Conservation (phyloP, 2,797 vertebrate species). For the Danio aesculapii region DNA sequence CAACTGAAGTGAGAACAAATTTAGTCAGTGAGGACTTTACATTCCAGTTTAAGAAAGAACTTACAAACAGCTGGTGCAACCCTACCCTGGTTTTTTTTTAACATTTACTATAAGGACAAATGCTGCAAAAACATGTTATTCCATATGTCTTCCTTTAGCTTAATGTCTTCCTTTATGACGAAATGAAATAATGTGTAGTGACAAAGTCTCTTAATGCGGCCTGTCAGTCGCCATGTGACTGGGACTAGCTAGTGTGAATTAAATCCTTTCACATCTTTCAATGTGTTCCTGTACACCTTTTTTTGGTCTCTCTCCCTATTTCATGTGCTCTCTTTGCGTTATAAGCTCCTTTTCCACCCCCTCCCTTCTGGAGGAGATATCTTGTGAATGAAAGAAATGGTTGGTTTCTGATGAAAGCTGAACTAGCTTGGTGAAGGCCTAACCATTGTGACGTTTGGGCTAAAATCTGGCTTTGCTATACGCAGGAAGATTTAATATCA, state of each 20-base stretch:
- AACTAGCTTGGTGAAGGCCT: slow-evolving; percentile 4
- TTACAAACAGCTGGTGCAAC: no score
- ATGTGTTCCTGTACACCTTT: slow-evolving; percentile 29
- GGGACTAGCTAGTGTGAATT: slow-evolving; percentile 53
- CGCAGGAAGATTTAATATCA: not conserved
- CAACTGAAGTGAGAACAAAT: no score
- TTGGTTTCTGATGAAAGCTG: not conserved
- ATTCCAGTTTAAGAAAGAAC: no score
- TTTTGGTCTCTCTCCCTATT: not conserved
- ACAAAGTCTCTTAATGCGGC: slow-evolving; percentile 47
- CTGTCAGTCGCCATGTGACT: slow-evolving; percentile 25
- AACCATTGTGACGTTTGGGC: not conserved
- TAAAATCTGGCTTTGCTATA: slow-evolving; percentile 3
- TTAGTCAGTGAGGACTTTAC: no score
- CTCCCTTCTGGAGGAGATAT: slow-evolving; percentile 10
- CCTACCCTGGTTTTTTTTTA: not conserved
- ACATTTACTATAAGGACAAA: slow-evolving; percentile 4
- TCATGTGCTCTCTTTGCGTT: slow-evolving; percentile 14
- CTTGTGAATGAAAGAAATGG: not conserved
- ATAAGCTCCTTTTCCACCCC: not conserved
- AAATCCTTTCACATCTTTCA: slow-evolving; percentile 50
- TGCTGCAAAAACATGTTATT: slow-evolving; percentile 7
- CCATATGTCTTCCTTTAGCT: not conserved
- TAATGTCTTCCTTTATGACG: slow-evolving; percentile 26
- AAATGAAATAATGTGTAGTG: slow-evolving; percentile 48